These are phyloP conservation scores for Pipistrellus pipistrellus DNA, from an alignment of 2,797 vertebrate genomes.

Conservation along the genomic window DNA sequence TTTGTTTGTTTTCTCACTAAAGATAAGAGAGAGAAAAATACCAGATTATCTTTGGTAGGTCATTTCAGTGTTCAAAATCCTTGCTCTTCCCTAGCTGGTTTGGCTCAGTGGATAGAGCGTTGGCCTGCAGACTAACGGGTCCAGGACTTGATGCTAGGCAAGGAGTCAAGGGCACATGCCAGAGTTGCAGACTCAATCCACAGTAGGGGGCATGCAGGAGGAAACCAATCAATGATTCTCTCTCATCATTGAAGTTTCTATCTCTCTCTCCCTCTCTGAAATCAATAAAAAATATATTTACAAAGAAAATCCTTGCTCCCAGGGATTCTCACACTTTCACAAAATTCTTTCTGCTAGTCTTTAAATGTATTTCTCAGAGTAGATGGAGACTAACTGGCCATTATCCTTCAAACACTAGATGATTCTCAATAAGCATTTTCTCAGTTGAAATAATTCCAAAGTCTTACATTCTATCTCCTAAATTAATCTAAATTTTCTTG, in stretches of 20 bases:
- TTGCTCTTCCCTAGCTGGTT: neutral
- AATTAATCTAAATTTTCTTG: slow-evolving; percentile 51
- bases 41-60: neutral
- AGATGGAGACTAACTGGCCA: neutral
- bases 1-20: neutral
- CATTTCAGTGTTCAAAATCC: neutral
- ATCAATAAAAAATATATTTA: too few species aligned
- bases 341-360: slow-evolving; percentile 23
- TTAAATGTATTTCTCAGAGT: slow-evolving; percentile 9
- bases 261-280: too few species aligned
- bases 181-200: too few species aligned
- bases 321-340: neutral
- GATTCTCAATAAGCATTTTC: neutral
- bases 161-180: too few species aligned
- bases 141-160: too few species aligned
- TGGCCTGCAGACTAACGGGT: too few species aligned
- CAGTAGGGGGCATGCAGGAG: too few species aligned
- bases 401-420: neutral
- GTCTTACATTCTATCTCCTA: neutral
- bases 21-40: neutral
- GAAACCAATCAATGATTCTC: too few species aligned
- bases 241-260: too few species aligned
- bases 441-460: slow-evolving; percentile 61
- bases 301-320: neutral
- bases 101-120: too few species aligned